Conservation (phyloP, 2,888 invertebrate genomes). For the Noctua fimbriata region DNA sequence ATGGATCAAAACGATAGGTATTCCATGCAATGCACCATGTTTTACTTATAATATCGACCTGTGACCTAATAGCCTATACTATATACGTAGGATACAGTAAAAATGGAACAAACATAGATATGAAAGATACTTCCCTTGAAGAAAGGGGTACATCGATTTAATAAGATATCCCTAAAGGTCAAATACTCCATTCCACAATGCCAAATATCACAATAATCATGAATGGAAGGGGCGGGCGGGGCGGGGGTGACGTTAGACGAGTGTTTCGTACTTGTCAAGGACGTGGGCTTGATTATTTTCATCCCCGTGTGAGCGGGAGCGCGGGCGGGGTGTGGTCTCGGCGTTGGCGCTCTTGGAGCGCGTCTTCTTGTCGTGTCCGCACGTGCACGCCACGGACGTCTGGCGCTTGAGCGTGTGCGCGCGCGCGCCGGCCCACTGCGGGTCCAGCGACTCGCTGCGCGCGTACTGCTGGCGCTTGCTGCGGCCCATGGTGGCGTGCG, state of each 20-base stretch:
- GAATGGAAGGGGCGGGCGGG: constrained; percentile 36
- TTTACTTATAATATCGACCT: constrained; percentile 65
- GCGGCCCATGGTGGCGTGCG: constrained; percentile 82
- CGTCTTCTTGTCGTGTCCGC: constrained; percentile 86
- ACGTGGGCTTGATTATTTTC: constrained; percentile 84
- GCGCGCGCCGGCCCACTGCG: constrained; percentile 80
- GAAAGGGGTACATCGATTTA: constrained; percentile 38
- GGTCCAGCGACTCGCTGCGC: constrained; percentile 86
- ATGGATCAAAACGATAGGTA: constrained; percentile 60
- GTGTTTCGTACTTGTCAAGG: constrained; percentile 88
- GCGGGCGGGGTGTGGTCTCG: constrained; percentile 73
- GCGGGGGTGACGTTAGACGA: constrained; percentile 77
- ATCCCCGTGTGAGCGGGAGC: constrained; percentile 85
- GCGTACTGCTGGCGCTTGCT: constrained; percentile 78
- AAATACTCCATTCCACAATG: constrained; percentile 59
- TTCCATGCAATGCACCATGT: constrained; percentile 74
- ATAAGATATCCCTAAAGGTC: constrained; percentile 55
- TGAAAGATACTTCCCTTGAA: constrained; percentile 55
- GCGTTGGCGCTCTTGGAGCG: constrained; percentile 79
- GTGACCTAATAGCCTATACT: constrained; percentile 59
- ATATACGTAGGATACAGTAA: constrained; percentile 60
- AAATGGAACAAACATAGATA: constrained; percentile 57
- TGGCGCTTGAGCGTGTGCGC: constrained; percentile 86
- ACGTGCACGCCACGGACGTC: constrained; percentile 86
- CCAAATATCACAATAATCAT: constrained; percentile 70